Evolutionary conservation across 2,113 vertebrate species (phyloP).

Genomic region (Actinemys pallida): DNA sequence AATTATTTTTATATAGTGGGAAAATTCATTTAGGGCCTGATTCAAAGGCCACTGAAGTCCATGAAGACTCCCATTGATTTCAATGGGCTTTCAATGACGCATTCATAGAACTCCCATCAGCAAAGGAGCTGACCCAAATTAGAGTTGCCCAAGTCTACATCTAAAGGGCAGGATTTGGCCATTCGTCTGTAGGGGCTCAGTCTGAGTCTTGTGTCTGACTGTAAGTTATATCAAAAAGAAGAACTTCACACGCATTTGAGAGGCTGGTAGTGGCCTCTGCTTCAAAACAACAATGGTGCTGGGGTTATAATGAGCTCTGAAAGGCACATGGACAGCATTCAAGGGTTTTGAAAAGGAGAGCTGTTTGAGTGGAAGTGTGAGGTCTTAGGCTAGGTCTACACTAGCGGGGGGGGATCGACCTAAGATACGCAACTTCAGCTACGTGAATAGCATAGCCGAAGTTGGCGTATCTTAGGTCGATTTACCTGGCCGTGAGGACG

Average conservation of each 20-base stretch:
- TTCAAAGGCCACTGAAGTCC: too few species aligned
- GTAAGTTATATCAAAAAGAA: not conserved
- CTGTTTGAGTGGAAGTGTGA: not conserved
- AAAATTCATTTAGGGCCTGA: not conserved
- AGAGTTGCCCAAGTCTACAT: not conserved
- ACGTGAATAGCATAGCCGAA: too few species aligned
- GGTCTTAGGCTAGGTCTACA: not conserved
- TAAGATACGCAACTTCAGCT: too few species aligned
- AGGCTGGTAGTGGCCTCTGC: not conserved
- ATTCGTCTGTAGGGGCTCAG: not conserved
- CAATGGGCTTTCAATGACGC: not conserved
- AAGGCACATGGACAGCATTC: accelerated
- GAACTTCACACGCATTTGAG: accelerated
- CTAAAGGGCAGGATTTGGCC: not conserved
- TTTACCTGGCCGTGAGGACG: too few species aligned
- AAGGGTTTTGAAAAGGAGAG: not conserved
- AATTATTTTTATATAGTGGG: accelerated
- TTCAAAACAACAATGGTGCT: accelerated
- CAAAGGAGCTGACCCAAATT: not conserved
- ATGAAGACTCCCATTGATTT: not conserved
- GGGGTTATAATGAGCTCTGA: not conserved
- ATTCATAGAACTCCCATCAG: not conserved
- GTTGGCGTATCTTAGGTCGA: too few species aligned
- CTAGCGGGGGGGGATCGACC: too few species aligned
- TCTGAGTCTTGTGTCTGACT: not conserved